phyloP scores from a whole-genome alignment of 2,888 invertebrate genomes.

The Eristalinus aeneus region DNA sequence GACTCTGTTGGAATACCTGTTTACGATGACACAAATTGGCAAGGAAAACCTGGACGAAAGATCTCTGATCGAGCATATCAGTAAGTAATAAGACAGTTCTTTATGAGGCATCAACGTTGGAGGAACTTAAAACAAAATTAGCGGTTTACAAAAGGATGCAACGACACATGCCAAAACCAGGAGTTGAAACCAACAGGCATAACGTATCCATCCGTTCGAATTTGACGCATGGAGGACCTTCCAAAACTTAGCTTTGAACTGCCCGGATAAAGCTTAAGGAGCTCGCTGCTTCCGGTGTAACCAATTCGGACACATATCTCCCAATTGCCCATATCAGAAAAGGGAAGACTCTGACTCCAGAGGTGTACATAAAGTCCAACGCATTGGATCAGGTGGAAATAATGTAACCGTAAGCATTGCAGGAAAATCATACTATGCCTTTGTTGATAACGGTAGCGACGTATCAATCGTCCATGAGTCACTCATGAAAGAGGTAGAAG shows the following conservation, averaged over 20 bases:
- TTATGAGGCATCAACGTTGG: not conserved
- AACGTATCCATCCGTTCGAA: not conserved
- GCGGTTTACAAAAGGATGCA: not conserved
- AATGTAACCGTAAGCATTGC: not conserved
- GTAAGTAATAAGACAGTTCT: not conserved
- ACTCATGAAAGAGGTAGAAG: not conserved
- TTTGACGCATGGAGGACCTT: not conserved
- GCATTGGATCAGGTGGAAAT: conserved; percentile 8
- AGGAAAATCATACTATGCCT: conserved; percentile 1
- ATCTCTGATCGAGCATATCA: not conserved
- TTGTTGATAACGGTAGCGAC: conserved; percentile 24
- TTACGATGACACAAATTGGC: not conserved
- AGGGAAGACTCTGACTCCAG: not conserved
- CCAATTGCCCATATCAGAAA: not conserved
- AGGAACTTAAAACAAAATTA: not conserved
- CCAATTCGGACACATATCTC: conserved; percentile 16
- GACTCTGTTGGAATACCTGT: conserved; percentile 21
- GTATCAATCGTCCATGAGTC: conserved; percentile 13
- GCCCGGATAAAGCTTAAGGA: not conserved
- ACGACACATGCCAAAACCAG: not conserved
- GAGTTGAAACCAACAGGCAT: not conserved
- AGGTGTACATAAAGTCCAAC: conserved; percentile 3
- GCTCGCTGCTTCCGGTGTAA: conserved; percentile 19
- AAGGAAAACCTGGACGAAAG: not conserved
- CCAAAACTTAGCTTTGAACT: not conserved